Evolutionary conservation across 2,888 invertebrate genomes (phyloP), one percentile per base, ranked within the genome.

Genomic region (Lissocephala sabroskyi): DNA sequence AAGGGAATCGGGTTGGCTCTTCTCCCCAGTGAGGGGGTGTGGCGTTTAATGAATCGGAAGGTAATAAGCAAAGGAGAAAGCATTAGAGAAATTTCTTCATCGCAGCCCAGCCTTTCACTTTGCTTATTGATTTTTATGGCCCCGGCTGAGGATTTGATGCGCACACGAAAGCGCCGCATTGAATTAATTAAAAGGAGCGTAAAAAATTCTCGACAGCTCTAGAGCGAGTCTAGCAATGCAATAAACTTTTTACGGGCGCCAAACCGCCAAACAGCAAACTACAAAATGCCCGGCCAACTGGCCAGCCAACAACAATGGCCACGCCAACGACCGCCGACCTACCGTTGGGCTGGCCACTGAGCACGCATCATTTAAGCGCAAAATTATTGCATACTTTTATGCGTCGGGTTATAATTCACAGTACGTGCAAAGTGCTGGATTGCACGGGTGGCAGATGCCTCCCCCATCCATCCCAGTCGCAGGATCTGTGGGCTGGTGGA

Each of bases 351-450:
- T 16, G 51, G 51, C 37, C 56, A 48, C 45, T 42, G 46, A 45
- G 67, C 71, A 68, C 70, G 73, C 73, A 64, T 73, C 73, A 73
- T 71, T 71, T 73, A 73, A 73, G 66, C 74, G 60, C 59, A 65
- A 73, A 71, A 73, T 68, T 71, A 71, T 71, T 62, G 70, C 73
- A 65, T 60, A 73, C 63, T 71, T 73, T 73, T 71, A 73, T 68
- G 65, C 70, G 59, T 58, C 66, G 73, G 62, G 70, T 73, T 73
- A 68, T 71, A 71, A 71, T 68, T 73, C 70, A 73, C 67, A 49
- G 64, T 58, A 71, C 71, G 67, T 71, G 71, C 67, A 48, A 70
- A 66, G 62, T 70, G 35, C n/a, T 16, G 64, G 67, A 67, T 54
- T 59, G n/a, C n/a, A n/a, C n/a, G n/a, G n/a, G n/a, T n/a, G n/a